Evolutionary conservation across 2,113 vertebrate genomes (phyloP), one percentile per base, ranked within the genome.

Genomic region (Albula goreensis): DNA sequence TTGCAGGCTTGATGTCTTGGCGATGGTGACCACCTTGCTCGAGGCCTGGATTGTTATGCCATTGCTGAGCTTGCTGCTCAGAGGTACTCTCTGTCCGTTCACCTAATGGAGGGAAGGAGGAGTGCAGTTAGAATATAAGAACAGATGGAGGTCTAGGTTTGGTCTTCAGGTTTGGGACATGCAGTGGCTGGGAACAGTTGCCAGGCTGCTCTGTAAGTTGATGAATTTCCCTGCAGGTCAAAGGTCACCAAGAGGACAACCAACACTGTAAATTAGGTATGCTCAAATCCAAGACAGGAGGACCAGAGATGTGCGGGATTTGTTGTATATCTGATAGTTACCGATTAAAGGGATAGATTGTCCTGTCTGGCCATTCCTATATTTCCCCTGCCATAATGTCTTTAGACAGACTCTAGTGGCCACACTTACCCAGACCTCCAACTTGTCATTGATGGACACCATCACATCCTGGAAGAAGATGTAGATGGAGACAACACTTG

Each of bases 361-460:
- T 41, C 31, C 31, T 41, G 31, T 41, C 31, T 41, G 31, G 31
- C 31, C 31, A 41, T 41, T 41, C 31, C 31, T 41, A 41, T 41
- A 41, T 41, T 41, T 41, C 31, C 12, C 78, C 31, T 41, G 0
- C 31, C 31, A 41, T 41, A 41, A 41, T 1, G 31, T 41, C 31
- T 41, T n/a, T 7, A 48, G 31, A 13, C 0, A 5, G 4, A 80
- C 5, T 9, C 2, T 1, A 5, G 48, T 3, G 31, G 31, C 2
- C 4, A 48, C 31, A 85, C 92, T 86, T 85, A 94, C 93, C 91
- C 89, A 93, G 77, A 89, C 50, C 0, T 78, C 41, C 1, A 91
- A 87, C 7, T 90, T 86, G 48, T 51, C 22, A 9, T 89, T 87
- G 8, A 94, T 49, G 2, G 88, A 83, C 57, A 95, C 85, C 53